Evolutionary conservation across 2,888 invertebrate species (phyloP).

Genomic region (Lypha dubia): DNA sequence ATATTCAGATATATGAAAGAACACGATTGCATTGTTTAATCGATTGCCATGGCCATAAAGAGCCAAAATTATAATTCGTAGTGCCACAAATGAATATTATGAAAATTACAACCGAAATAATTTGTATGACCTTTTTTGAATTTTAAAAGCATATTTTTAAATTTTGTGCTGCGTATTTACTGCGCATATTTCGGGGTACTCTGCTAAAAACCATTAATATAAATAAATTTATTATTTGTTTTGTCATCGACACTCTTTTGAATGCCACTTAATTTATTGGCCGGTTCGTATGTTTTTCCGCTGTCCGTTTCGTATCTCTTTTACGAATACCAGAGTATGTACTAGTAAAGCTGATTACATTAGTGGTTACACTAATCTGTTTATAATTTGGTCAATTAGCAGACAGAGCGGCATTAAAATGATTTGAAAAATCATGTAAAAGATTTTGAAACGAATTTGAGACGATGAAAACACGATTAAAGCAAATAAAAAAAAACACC

Average conservation of each 20-base stretch:
- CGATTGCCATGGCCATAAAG: too few relatives aligned
- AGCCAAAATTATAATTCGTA: too few relatives aligned
- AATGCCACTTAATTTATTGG: not conserved
- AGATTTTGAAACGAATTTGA: slow-evolving; percentile 29
- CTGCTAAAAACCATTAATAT: too few relatives aligned
- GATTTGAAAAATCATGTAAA: slow-evolving; percentile 28
- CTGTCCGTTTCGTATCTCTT: not conserved
- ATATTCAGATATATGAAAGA: too few relatives aligned
- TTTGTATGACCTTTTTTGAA: too few relatives aligned
- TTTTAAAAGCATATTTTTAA: too few relatives aligned
- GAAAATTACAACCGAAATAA: too few relatives aligned
- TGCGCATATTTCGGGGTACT: too few relatives aligned
- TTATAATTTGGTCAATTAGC: slow-evolving; percentile 64
- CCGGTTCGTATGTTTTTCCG: not conserved
- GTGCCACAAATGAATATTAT: too few relatives aligned
- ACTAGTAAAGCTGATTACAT: slow-evolving; percentile 66
- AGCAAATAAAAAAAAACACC: not conserved
- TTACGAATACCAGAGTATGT: slow-evolving; percentile 1
- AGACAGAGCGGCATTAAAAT: slow-evolving; percentile 30
- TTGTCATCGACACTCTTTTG: slow-evolving; percentile 13
- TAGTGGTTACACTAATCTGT: slow-evolving; percentile 60
- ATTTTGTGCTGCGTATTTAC: too few relatives aligned
- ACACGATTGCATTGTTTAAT: too few relatives aligned
- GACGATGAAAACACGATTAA: not conserved
- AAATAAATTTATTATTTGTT: slow-evolving; percentile 2